Evolutionary conservation across 2,888 invertebrate genomes (phyloP), one percentile per base, ranked within the genome.

Genomic region (Hirtodrosophila cameraria): DNA sequence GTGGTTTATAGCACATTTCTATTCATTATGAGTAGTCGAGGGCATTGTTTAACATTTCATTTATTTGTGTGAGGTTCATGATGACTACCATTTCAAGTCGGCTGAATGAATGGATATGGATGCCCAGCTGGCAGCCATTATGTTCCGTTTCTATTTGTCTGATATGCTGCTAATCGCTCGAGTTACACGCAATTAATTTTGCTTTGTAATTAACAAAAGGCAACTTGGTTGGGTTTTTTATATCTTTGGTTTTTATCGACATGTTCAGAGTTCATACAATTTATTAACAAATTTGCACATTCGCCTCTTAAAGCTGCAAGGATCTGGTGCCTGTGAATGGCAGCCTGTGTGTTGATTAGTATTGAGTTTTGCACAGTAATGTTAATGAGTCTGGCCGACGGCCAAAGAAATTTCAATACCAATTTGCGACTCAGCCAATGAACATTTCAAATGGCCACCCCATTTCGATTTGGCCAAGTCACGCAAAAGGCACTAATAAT

Each of bases 111-210:
- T 20, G 23, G 23, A 3, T 54, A 16, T 25, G 15, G 9, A 9
- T 8, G 11, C 11, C 33, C 43, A 55, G 71, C 46, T 52, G 60
- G 46, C 20, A 38, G 59, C 59, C 35, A 16, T 65, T 43, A 50
- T 54, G 49, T 36, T 41, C 36, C n/a, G n/a, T n/a, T n/a, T n/a
- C n/a, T n/a, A n/a, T 16, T 9, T 18, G 45, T 36, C 82, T 54
- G 69, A 73, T 79, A 55, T 57, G 75, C 54, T 66, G 55, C 78
- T 83, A 83, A 83, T 83, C 82, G 83, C 46, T 54, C 33, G 57
- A 73, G 80, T 85, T 83, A 83, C 82, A 85, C 78, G 67, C 86
- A 80, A 83, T 83, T 83, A 83, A 85, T 83, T 82, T 67, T 75
- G 75, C 75, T 80, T 83, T 73, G 86, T 85, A 78, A 85, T 82